Evolutionary conservation across 2,888 invertebrate genomes (phyloP).

Genomic region (Pterostichus niger): DNA sequence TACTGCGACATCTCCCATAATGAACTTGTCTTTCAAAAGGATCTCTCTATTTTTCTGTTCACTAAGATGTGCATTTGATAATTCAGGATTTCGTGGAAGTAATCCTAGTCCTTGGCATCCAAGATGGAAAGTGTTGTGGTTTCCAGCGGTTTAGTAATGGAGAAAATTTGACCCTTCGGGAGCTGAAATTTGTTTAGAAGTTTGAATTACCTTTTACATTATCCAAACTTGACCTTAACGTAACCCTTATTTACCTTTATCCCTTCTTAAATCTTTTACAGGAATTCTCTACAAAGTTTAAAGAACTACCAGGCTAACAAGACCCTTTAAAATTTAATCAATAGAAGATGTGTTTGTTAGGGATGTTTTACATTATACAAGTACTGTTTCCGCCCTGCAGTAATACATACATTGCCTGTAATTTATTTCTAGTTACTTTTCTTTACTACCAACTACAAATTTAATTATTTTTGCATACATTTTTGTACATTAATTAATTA

Average conservation of each 20-base stretch:
- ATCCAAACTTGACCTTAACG: constrained; percentile 23
- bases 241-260: constrained; percentile 24
- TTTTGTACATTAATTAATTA: too few species aligned
- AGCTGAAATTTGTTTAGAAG: constrained; percentile 31
- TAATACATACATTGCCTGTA: too few species aligned
- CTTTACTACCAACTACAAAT: too few species aligned
- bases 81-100: neutral
- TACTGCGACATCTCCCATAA: too few species aligned
- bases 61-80: neutral
- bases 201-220: constrained; percentile 41
- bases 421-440: too few species aligned
- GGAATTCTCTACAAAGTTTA: neutral
- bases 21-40: neutral
- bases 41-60: too few species aligned
- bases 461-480: too few species aligned
- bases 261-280: neutral
- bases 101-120: neutral
- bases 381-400: too few species aligned
- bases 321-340: too few species aligned
- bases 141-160: constrained; percentile 29
- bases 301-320: neutral
- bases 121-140: constrained; percentile 32
- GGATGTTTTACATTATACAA: too few species aligned
- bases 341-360: too few species aligned
- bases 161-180: constrained; percentile 43